Evolutionary conservation across 2,888 invertebrate genomes (phyloP).

Genomic region (Drosophila tanythrix): DNA sequence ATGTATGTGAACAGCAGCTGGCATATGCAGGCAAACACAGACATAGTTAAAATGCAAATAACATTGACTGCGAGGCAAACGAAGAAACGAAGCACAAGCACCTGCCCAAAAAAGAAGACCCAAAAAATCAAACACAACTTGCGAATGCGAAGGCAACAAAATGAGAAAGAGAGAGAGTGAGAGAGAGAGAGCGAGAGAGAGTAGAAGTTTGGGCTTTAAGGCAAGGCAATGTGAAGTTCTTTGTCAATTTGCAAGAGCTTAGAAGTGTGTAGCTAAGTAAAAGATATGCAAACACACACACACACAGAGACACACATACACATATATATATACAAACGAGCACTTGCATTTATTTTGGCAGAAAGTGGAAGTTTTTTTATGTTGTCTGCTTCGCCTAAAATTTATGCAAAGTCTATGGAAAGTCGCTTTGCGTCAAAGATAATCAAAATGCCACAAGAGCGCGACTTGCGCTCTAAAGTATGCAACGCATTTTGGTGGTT

Average conservation of each 20-base stretch:
- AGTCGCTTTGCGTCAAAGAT: slow-evolving; percentile 69
- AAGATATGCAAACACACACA: slow-evolving; percentile 39
- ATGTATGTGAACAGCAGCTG: slow-evolving; percentile 11
- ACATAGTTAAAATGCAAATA: slow-evolving; percentile 80
- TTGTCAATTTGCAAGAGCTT: slow-evolving; percentile 78
- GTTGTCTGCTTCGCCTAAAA: slow-evolving; percentile 46
- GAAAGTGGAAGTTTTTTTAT: slow-evolving; percentile 41
- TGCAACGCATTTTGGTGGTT: slow-evolving; percentile 69
- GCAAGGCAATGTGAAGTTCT: slow-evolving; percentile 62
- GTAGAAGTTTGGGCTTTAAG: slow-evolving; percentile 11
- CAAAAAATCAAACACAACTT: slow-evolving; percentile 61
- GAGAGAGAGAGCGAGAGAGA: neutral
- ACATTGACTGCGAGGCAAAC: slow-evolving; percentile 61
- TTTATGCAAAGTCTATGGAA: slow-evolving; percentile 79
- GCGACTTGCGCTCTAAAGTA: slow-evolving; percentile 57
- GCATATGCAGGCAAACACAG: slow-evolving; percentile 46
- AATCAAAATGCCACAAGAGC: slow-evolving; percentile 60
- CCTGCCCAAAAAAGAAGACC: slow-evolving; percentile 67
- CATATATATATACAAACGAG: slow-evolving; percentile 8
- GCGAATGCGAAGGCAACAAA: slow-evolving; percentile 15
- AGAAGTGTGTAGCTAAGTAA: slow-evolving; percentile 72
- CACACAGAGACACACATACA: slow-evolving; percentile 12
- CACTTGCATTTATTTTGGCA: slow-evolving; percentile 33
- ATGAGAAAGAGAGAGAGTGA: neutral
- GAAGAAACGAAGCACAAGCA: slow-evolving; percentile 51